Evolutionary conservation across 2,888 invertebrate species (phyloP).

Genomic region (Perdita meconis): DNA sequence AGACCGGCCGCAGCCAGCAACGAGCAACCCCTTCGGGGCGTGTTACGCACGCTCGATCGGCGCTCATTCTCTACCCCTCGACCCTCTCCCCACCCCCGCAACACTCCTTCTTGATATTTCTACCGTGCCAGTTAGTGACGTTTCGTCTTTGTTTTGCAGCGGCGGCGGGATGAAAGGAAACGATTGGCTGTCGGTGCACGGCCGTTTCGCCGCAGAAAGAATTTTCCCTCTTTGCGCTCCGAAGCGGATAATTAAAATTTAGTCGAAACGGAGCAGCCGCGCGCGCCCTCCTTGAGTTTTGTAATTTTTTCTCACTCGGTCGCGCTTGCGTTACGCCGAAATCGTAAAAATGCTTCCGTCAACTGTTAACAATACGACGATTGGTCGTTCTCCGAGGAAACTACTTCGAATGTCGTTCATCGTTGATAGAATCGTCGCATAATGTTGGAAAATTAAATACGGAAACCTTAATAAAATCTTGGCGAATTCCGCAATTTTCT

Average conservation of each 20-base stretch:
- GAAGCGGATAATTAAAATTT: conserved; percentile 24
- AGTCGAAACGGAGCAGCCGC: not conserved
- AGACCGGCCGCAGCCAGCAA: conserved; percentile 22
- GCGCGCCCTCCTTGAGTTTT: not conserved
- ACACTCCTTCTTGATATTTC: conserved; percentile 14
- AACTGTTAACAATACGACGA: conserved; percentile 23
- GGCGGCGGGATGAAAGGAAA: conserved; percentile 14
- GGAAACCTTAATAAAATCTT: conserved; percentile 75
- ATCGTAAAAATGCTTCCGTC: conserved; percentile 54
- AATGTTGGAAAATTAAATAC: conserved; percentile 70
- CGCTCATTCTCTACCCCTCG: conserved; percentile 38
- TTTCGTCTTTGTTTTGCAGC: conserved; percentile 26
- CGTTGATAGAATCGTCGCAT: conserved; percentile 21
- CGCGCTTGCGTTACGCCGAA: conserved; percentile 36
- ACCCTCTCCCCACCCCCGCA: conserved; percentile 22
- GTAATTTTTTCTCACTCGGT: conserved; percentile 18
- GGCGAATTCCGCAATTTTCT: conserved; percentile 71
- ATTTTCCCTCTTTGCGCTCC: not conserved
- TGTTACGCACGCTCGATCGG: conserved; percentile 72
- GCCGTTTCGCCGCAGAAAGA: not conserved
- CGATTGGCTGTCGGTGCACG: not conserved
- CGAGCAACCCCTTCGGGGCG: conserved; percentile 68
- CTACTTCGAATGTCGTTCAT: not conserved
- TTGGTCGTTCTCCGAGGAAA: conserved; percentile 28
- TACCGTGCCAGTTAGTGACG: not conserved